Evolutionary conservation across 2,797 vertebrate species (phyloP), one percentile per base, ranked within the genome.

Genomic region (Amphiprion clarkii): DNA sequence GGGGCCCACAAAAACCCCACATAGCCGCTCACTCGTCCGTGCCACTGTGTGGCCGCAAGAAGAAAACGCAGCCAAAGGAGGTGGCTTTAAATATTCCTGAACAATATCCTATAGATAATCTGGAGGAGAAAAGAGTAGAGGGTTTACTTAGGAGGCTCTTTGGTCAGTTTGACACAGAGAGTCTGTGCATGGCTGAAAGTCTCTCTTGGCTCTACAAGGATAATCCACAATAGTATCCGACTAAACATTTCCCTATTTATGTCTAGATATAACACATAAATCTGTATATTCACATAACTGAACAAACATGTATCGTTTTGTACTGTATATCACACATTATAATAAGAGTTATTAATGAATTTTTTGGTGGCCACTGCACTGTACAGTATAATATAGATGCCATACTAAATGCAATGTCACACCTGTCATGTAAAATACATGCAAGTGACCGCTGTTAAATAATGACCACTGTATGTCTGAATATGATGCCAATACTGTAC

Each of bases 271-370:
- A 79, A 83, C 61, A 89, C 74, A 71, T 86, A 78, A 78, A 78
- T 87, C 60, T 92, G 88, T 92, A 89, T 87, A 93, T 86, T 82
- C 71, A 81, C 82, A 79, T 83, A 84, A 84, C 42, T 82, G 74
- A 87, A 85, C 56, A 74, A 68, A 86, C 71, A 63, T 88, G 77
- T 92, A 89, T 79, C 42, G 78, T 92, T 94, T 90, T 93, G 83
- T 93, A 93, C 79, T 87, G 85, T 92, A 91, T 92, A 89, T 75
- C 87, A 83, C 82, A 78, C 74, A 84, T 87, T 89, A 86, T 88
- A 85, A 87, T 82, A 85, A 87, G 79, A 88, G 79, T 79, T 83
- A 83, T 79, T 84, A 78, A 85, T 84, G 62, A 89, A 63, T 74
- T 52, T 83, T 59, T 56, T 52, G 53, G 76, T 89, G 86, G 79